Conservation (phyloP, 2,888 invertebrate genomes). For the Drosophila anomalipes region DNA sequence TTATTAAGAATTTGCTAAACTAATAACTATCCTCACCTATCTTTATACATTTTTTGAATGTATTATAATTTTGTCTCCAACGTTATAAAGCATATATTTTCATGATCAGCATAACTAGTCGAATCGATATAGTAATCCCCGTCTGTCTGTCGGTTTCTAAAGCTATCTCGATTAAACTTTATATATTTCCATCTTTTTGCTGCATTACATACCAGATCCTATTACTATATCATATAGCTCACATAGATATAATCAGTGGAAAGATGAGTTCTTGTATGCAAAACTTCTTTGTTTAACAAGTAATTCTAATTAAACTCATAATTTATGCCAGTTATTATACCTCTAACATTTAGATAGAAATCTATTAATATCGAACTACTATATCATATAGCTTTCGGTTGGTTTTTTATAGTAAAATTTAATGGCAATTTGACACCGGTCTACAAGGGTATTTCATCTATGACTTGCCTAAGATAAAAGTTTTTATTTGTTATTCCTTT, state of each 20-base stretch:
- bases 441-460: neutral
- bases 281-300: neutral
- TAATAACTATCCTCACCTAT: fast-evolving
- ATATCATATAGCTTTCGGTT: neutral
- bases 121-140: neutral
- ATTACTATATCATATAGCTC: neutral
- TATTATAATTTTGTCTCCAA: neutral
- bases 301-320: neutral
- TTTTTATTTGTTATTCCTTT: neutral
- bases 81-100: neutral
- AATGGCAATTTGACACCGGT: neutral
- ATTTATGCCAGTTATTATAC: neutral
- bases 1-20: neutral
- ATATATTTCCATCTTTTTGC: fast-evolving
- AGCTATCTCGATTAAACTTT: neutral
- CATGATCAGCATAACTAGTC: neutral
- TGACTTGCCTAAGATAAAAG: neutral
- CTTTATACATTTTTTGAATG: neutral
- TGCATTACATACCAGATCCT: neutral
- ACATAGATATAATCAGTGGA: neutral
- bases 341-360: neutral
- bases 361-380: neutral
- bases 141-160: neutral
- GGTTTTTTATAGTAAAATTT: fast-evolving
- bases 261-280: neutral